Base-by-base conservation (phyloP, 2,797 vertebrate species). In the Limnodromus scolopaceus region DNA sequence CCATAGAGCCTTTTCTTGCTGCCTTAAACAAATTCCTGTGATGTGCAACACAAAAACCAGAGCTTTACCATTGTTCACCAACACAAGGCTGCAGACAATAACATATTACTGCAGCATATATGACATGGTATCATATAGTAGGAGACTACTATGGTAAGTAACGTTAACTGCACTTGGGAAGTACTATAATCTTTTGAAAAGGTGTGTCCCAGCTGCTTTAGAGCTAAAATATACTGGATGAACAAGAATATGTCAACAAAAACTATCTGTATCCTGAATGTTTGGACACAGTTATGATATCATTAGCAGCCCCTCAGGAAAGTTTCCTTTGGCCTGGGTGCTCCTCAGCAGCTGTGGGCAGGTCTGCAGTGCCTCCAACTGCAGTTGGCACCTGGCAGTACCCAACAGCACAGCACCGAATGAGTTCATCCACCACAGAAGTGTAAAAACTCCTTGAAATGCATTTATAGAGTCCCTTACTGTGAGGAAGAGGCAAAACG, bases 301-400 rank as follows among this genome's bases (percentile, higher is more conserved):
- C 82, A 86, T 2, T 39, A 16, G 22, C 70, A 96, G 79, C 72
- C 93, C 78, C 87, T 92, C 81, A 63, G 86, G 76, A 94, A 70
- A 63, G 28, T 53, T 90, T 63, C 45, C 13, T 75, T 53, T 41
- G 55, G 27, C 72, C 66, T 22, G 6, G 2, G 16, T 25, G 17
- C n/a, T 69, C 43, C 48, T 18, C 70, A 32, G 60, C 11, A 20
- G 48, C 36, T 60, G 79, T 18, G 7, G 34, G 43, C 38, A 61
- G 48, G n/a, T 8, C 19, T 24, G 45, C 4, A 2, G 87, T 69
- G 57, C 46, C 84, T 58, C 10, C 0, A 34, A 45, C 5, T 36
- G 77, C 65, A 55, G 27, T 4, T 71, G 63, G 63, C 75, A 69
- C n/a, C 11, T 3, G 10, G 61, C 48, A 63, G 61, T 8, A 18